Conservation (phyloP, 1,140 invertebrate species). For the Ephestia elutella region DNA sequence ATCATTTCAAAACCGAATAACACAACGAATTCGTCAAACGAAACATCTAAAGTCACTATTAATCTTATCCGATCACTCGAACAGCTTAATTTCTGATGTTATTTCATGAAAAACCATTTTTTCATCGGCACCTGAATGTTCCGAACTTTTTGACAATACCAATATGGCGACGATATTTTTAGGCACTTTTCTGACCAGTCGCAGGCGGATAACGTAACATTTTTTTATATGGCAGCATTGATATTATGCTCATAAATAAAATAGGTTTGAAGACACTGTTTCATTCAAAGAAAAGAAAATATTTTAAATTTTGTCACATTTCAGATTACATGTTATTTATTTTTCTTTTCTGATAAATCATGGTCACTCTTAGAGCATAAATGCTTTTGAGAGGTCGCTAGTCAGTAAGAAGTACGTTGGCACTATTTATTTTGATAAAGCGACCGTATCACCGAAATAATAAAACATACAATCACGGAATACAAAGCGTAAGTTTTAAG, state of each 20-base stretch:
- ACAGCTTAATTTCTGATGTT: conserved; percentile 41
- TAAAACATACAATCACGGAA: too few relatives aligned
- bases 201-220: conserved; percentile 37
- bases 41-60: conserved; percentile 65
- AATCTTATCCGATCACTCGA: conserved; percentile 47
- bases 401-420: too few relatives aligned
- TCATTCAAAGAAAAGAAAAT: too few relatives aligned
- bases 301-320: too few relatives aligned
- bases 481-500: too few relatives aligned
- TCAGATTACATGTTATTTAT: too few relatives aligned
- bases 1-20: conserved; percentile 61
- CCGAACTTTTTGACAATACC: conserved; percentile 70
- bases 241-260: not conserved
- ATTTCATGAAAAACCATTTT: conserved; percentile 63
- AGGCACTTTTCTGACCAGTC: conserved; percentile 64
- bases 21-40: conserved; percentile 51
- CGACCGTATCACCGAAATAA: too few relatives aligned
- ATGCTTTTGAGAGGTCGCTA: too few relatives aligned
- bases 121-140: conserved; percentile 56
- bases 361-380: too few relatives aligned
- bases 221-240: conserved; percentile 37
- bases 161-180: conserved; percentile 73
- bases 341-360: too few relatives aligned
- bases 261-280: too few relatives aligned
- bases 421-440: too few relatives aligned